Evolutionary conservation across 2,113 vertebrate genomes (phyloP), one percentile per base, ranked within the genome.

Genomic region (Aspiorhynchus laticeps): DNA sequence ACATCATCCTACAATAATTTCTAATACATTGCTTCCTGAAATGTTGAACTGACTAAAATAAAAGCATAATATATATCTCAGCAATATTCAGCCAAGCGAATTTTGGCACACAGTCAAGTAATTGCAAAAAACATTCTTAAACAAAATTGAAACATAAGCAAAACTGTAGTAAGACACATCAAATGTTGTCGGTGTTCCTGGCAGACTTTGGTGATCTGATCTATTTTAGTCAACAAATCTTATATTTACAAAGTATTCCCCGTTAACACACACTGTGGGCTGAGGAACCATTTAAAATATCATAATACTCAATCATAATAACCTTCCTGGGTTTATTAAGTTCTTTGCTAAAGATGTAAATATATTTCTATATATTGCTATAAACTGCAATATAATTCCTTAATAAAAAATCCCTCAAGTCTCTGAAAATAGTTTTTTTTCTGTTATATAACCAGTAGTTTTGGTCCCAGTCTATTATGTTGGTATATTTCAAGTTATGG

Each of bases 21-120:
- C 85, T 86, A 67, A 51, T 14, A 79, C 61, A 51, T 63, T 77
- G 74, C 83, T 85, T 87, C 82, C 88, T 85, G 86, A 85, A 89
- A 87, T 83, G 80, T 48, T 33, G 28, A 82, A 46, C 61, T 28
- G 61, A 46, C 59, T 43, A 82, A 81, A 82, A 28, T 80, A 77
- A 76, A 43, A 87, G 48, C 59, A 80, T 89, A 87, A 65, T 28
- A 82, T 36, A 36, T 51, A 53, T 67, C 8, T 82, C 26, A 84
- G 53, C 85, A n/a, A 82, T 65, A 74, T 65, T 87, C 69, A 87
- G 67, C 48, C 84, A 80, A 89, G 84, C 86, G 4, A 65, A 69
- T 53, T 65, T 79, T 85, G 79, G 73, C 80, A 86, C 69, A 83
- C 21, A 79, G 63, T 79, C 80, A 78, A 83, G 53, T 53, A 61